Evolutionary conservation across 1,140 invertebrate species (phyloP).

Genomic region (Atta colombica): DNA sequence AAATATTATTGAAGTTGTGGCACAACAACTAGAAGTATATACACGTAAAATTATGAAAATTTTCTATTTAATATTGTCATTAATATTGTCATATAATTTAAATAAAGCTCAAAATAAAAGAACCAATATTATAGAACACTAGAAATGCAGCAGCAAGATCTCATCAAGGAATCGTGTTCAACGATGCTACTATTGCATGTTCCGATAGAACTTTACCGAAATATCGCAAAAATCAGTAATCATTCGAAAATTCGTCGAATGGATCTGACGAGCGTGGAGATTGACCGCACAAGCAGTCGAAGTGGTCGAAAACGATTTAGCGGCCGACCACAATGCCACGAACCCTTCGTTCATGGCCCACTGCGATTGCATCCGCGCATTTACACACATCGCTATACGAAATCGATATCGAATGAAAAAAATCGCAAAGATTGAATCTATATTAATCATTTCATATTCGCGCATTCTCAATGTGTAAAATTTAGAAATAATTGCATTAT

Average conservation of each 20-base stretch:
- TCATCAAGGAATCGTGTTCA: not conserved
- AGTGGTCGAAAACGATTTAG: slow-evolving; percentile 70
- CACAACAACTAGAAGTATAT: not conserved
- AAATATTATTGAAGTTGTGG: not conserved
- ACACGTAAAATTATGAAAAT: not conserved
- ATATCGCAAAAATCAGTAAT: slow-evolving; percentile 22
- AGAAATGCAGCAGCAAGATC: not conserved
- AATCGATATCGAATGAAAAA: slow-evolving; percentile 30
- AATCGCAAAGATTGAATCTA: not conserved
- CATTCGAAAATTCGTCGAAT: slow-evolving; percentile 42
- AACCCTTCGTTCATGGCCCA: slow-evolving; percentile 46
- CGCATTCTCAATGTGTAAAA: slow-evolving; percentile 6
- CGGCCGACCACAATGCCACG: slow-evolving; percentile 54
- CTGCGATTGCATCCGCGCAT: slow-evolving; percentile 43
- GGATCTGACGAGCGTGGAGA: slow-evolving; percentile 49
- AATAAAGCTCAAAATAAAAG: not conserved
- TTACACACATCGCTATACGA: slow-evolving; percentile 36
- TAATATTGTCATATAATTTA: not conserved
- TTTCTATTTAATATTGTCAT: not conserved
- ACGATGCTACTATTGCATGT: not conserved
- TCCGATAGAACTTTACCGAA: not conserved
- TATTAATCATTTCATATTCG: slow-evolving; percentile 6
- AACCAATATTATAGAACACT: not conserved
- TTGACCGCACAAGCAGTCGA: slow-evolving; percentile 64
- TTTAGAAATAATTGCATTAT: not conserved